Base-by-base conservation (phyloP, 2,113 vertebrate genomes). In the Hydropotes inermis region DNA sequence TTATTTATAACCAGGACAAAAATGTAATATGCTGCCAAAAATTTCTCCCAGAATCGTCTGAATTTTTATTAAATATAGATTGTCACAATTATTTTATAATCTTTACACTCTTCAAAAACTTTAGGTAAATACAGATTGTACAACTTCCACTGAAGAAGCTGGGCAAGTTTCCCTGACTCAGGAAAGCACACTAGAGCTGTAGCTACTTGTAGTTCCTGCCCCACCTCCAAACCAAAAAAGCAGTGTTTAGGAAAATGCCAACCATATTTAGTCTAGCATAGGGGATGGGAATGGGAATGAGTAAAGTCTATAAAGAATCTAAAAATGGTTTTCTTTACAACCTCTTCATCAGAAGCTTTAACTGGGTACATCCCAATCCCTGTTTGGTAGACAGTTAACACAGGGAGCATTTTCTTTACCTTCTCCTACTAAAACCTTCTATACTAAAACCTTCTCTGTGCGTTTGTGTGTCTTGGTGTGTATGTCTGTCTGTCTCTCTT, bases 1-100 rank as follows among this genome's bases (percentile, higher is more conserved):
- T 83, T 86, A 96, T 91, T 94, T 94, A 79, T 88, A 95, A 97
- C 47, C 28, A 91, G 92, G 82, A 91, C 74, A 91, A 97, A 95
- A 97, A 96, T 82, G 7, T 86, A 91, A 91, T 27, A 87, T 43
- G 43, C 6, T 7, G 70, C 25, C 7, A 8, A 50, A 95, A 94
- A n/a, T 19, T 23, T 92, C 91, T 95, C 79, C 76, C 50, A 87
- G 21, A 88, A 30, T 61, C 87, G 52, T 88, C 11, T 88, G 28
- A 47, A 96, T 91, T 96, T 92, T 96, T 91, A 97, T 90, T 88
- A 95, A 95, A 92, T 76, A 78, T 25, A 33, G 10, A 79, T 47
- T 92, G 4, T 78, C 43, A 97, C 27, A 87, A 87, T 97, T 83
- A 87, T 67, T 93, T 95, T 50, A 92, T 50, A 9, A 83, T 96